phyloP scores from a whole-genome alignment of 2,797 vertebrate genomes.

The Orestias chungarensis region DNA sequence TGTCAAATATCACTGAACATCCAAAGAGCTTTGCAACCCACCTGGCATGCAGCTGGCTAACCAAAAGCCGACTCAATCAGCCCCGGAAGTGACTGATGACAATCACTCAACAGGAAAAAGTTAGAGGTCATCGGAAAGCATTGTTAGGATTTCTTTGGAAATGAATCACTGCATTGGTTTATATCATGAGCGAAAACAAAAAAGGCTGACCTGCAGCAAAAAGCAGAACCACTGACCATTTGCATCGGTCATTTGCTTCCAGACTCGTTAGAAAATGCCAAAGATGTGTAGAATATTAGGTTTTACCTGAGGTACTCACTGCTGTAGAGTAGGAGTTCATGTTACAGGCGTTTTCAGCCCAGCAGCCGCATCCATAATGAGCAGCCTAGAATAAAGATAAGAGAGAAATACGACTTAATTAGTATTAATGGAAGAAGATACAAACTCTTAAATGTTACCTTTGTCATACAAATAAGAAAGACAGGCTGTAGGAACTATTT shows the following conservation, averaged over 20 bases:
- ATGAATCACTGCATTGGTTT: constrained; percentile 54
- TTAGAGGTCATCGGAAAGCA: constrained; percentile 68
- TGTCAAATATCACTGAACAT: constrained; percentile 59
- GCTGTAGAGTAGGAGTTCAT: constrained; percentile 95
- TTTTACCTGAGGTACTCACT: constrained; percentile 99
- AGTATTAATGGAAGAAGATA: not conserved
- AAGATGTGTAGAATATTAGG: constrained; percentile 14
- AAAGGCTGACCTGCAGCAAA: constrained; percentile 32
- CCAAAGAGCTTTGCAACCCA: constrained; percentile 58
- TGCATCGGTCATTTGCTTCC: not conserved
- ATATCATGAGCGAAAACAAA: constrained; percentile 34
- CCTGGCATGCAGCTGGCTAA: constrained; percentile 73
- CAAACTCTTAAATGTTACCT: constrained; percentile 8
- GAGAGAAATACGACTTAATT: constrained; percentile 9
- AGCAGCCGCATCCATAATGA: constrained; percentile 99
- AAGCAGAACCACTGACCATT: constrained; percentile 3
- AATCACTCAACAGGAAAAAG: constrained; percentile 59
- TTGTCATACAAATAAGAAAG: not conserved
- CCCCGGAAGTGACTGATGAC: constrained; percentile 72
- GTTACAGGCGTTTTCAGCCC: constrained; percentile 95
- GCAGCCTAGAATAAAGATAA: constrained; percentile 85
- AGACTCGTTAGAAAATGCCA: not conserved
- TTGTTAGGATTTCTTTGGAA: constrained; percentile 52
- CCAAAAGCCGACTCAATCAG: constrained; percentile 70
- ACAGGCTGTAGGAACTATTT: constrained; percentile 1